Base-by-base conservation (phyloP, 2,888 invertebrate species). In the Thelaira solivaga region DNA sequence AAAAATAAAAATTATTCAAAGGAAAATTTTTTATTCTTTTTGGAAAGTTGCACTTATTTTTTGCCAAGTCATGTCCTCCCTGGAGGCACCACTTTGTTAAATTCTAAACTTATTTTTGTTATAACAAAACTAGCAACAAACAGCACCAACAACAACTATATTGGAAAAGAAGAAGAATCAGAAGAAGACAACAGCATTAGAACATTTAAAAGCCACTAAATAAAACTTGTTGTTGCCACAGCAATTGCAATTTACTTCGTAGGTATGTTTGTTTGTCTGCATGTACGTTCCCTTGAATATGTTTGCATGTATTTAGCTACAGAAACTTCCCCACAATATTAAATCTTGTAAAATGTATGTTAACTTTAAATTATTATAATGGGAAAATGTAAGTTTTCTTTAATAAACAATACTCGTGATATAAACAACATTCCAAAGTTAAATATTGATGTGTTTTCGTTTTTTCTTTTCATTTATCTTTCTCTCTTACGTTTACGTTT, bases 381-480 rank as follows among this genome's bases (percentile, higher is more conserved):
- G 64, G 76, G 64, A 64, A 69, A 64, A 76, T 76, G 71, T 65
- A 76, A 71, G 64, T 72, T 72, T 72, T 57, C 62, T 69, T 76
- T 71, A 76, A 71, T 76, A 76, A 71, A 76, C 71, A 76, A 76
- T 69, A 69, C 71, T 71, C 69, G 69, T 76, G 71, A 76, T 76
- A 76, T 65, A 64, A 76, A 71, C 76, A 71, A 76, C 76, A 76
- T 76, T 76, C 76, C 76, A 59, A 59, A 49, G 64, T 34, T 59
- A 75, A 62, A 62, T 34, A 26, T 20, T 36, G 18, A 55, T 45
- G 55, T 31, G 20, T 11, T 59, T 22, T 31, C 31, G 20, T 45
- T 41, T 11, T 24, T 62, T 26, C 7, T 49, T 34, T 59, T n/a
- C n/a, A n/a, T n/a, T n/a, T n/a, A n/a, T n/a, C n/a, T n/a, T n/a